Percentiles rank a stretch among this genome's conserved stretches.
Conservation (phyloP, 1,140 invertebrate species). For the Meteorus sp. region DNA sequence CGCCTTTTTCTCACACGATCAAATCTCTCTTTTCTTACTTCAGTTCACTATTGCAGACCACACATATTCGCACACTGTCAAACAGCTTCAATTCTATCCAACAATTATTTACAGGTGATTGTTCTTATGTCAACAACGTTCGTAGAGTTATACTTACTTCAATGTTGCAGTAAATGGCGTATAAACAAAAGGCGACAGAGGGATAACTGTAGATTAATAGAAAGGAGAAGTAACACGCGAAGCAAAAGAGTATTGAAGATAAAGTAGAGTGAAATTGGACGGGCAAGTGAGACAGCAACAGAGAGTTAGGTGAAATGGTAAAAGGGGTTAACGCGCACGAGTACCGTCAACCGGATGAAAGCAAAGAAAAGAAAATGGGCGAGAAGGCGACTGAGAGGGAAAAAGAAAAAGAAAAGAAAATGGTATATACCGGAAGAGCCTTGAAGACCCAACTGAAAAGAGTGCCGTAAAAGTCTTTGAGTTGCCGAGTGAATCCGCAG, state of each 20-base stretch:
- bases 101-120: no score
- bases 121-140: no score
- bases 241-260: not conserved
- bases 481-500: constrained; percentile 42
- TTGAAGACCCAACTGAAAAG: constrained; percentile 4
- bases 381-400: not conserved
- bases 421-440: constrained; percentile 28
- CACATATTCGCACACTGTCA: no score
- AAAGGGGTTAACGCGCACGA: not conserved
- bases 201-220: not conserved
- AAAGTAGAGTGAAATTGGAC: not conserved
- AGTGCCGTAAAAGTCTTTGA: constrained; percentile 34
- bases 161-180: not conserved
- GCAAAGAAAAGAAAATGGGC: constrained; percentile 8
- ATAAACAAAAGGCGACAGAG: not conserved
- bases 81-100: no score
- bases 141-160: no score
- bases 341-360: constrained; percentile 5
- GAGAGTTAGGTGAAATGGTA: no score
- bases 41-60: no score
- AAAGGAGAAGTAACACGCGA: not conserved
- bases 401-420: constrained; percentile 17
- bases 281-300: constrained; percentile 6
- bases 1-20: not conserved
- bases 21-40: not conserved